phyloP scores from a whole-genome alignment of 2,113 vertebrate species.

The Microcebus jonahi region DNA sequence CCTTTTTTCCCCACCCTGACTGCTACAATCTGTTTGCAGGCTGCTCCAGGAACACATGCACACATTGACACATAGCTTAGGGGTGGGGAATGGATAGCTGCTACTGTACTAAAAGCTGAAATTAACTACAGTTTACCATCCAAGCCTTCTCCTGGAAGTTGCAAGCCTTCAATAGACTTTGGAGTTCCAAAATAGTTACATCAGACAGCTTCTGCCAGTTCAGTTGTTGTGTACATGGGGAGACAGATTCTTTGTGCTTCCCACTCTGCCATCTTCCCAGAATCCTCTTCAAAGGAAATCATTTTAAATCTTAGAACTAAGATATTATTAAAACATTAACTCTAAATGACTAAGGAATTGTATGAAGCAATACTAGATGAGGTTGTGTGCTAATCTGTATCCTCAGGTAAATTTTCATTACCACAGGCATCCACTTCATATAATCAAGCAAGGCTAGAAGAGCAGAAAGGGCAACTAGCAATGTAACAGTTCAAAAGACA shows the following conservation, averaged over 20 bases:
- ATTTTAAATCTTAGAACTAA: not conserved
- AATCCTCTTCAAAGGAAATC: not conserved
- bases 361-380: not conserved
- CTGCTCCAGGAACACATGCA: not conserved
- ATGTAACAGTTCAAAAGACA: not conserved
- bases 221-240: not conserved
- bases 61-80: not conserved
- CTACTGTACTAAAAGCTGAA: not conserved
- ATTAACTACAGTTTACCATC: not conserved
- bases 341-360: not conserved
- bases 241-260: not conserved
- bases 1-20: not conserved
- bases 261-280: not conserved
- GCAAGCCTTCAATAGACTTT: not conserved
- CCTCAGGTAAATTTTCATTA: not conserved
- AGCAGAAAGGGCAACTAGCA: not conserved
- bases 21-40: not conserved
- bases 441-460: not conserved
- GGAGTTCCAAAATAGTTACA: not conserved
- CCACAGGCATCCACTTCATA: not conserved
- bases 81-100: not conserved
- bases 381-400: not conserved
- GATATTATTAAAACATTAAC: not conserved
- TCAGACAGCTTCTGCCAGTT: not conserved
- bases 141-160: not conserved